Percentiles rank a stretch among this genome's conserved stretches.
Conservation (phyloP, 2,113 vertebrate genomes). For the Oreochromis aureus region DNA sequence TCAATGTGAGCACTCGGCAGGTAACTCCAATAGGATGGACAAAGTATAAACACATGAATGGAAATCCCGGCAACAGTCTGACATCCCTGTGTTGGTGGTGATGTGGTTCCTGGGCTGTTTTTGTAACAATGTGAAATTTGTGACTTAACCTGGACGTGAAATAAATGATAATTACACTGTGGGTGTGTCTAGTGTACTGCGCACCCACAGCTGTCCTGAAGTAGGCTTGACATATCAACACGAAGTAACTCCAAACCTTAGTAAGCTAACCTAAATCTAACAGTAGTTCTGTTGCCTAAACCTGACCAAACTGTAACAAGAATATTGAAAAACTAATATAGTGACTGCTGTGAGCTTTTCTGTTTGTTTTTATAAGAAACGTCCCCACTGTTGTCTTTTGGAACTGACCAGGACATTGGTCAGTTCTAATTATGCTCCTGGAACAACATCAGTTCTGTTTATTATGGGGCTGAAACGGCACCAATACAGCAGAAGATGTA, state of each 20-base stretch:
- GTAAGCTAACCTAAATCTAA: not conserved
- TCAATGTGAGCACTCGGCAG: not conserved
- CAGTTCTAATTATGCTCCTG: not conserved
- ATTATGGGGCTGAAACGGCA: not conserved
- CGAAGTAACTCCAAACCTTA: not conserved
- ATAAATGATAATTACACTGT: not conserved
- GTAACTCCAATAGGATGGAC: rapidly evolving
- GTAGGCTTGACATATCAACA: not conserved
- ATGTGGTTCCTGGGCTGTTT: not conserved
- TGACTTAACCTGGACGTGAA: not conserved
- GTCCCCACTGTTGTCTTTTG: not conserved
- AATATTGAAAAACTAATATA: not conserved
- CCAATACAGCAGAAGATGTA: not conserved
- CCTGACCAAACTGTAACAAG: not conserved
- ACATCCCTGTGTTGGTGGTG: not conserved
- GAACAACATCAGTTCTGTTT: not conserved
- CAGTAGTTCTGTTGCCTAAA: not conserved
- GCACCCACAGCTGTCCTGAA: rapidly evolving
- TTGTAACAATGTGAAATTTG: not conserved
- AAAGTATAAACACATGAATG: rapidly evolving
- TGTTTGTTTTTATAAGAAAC: not conserved
- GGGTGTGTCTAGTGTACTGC: not conserved
- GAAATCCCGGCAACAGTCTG: not conserved
- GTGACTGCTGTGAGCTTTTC: not conserved
- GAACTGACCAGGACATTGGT: not conserved